Evolutionary conservation across 1,140 invertebrate species (phyloP).

Genomic region (Rhyzopertha dominica): DNA sequence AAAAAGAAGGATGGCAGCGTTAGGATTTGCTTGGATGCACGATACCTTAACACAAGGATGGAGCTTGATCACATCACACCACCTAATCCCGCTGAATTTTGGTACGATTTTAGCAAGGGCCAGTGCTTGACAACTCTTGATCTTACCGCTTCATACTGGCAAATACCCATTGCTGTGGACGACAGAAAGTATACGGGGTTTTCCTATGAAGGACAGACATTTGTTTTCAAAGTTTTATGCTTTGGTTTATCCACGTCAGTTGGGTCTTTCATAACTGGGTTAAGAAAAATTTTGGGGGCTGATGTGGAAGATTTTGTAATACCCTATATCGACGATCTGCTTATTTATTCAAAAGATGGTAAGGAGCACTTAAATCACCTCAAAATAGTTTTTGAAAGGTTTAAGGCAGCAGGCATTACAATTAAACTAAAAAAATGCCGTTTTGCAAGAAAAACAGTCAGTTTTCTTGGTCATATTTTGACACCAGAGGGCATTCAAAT

Average conservation of each 20-base stretch:
- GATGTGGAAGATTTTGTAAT: constrained; percentile 7
- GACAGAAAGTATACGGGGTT: constrained; percentile 11
- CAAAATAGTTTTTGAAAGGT: constrained; percentile 36
- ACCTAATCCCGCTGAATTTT: constrained; percentile 8
- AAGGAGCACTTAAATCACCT: constrained; percentile 44
- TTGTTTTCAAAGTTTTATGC: constrained; percentile 8
- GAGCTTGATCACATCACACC: constrained; percentile 28
- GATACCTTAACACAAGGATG: constrained; percentile 24
- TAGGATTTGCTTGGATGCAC: constrained; percentile 32
- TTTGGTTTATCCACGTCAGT: constrained; percentile 10
- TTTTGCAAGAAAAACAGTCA: constrained; percentile 43
- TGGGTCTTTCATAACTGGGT: constrained; percentile 5
- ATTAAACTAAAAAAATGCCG: constrained; percentile 46
- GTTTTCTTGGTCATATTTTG: constrained; percentile 43
- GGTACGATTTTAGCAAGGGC: not conserved
- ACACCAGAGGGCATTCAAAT: constrained; percentile 28
- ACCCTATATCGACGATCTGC: constrained; percentile 46
- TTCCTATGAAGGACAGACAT: constrained; percentile 7
- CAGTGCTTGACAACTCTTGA: constrained; percentile 7
- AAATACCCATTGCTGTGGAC: constrained; percentile 17
- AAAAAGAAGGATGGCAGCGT: constrained; percentile 23
- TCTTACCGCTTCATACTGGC: constrained; percentile 11
- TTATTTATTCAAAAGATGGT: constrained; percentile 39
- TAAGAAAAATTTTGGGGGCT: constrained; percentile 5
- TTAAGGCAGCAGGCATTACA: constrained; percentile 43